phyloP scores from a whole-genome alignment of 1,140 invertebrate genomes.

The Heterodera carotae region DNA sequence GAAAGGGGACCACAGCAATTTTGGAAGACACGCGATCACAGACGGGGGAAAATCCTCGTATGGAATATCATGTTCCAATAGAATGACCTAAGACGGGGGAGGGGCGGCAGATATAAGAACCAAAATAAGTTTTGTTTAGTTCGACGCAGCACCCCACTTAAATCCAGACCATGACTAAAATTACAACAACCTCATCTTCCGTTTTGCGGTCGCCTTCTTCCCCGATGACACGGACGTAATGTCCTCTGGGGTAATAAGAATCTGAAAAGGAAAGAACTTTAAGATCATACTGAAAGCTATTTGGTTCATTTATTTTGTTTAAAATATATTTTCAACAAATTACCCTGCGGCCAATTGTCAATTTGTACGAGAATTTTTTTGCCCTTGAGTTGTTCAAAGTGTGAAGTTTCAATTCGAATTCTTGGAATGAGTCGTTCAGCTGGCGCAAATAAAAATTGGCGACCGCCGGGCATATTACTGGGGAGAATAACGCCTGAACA shows the following conservation, averaged over 20 bases:
- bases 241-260: conserved; percentile 76
- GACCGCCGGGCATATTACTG: conserved; percentile 14
- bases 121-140: no score
- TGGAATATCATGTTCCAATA: conserved; percentile 95
- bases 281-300: not conserved
- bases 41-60: conserved; percentile 90
- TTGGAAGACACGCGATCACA: conserved; percentile 87
- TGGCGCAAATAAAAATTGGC: conserved; percentile 76
- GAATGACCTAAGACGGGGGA: conserved; percentile 66
- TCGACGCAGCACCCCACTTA: no score
- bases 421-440: conserved; percentile 86
- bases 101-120: not conserved
- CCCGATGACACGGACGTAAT: conserved; percentile 86
- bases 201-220: conserved; percentile 74
- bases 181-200: conserved; percentile 47
- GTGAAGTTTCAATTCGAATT: conserved; percentile 86
- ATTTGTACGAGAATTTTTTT: conserved; percentile 83
- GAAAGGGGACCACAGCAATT: conserved; percentile 81
- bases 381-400: conserved; percentile 75
- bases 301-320: not conserved
- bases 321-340: conserved; percentile 77
- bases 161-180: not conserved
- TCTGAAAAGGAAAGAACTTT: conserved; percentile 27
- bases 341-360: conserved; percentile 84
- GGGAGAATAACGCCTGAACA: conserved; percentile 17